phyloP scores from a whole-genome alignment of 2,797 vertebrate genomes.

The Triplophysa bombifrons region DNA sequence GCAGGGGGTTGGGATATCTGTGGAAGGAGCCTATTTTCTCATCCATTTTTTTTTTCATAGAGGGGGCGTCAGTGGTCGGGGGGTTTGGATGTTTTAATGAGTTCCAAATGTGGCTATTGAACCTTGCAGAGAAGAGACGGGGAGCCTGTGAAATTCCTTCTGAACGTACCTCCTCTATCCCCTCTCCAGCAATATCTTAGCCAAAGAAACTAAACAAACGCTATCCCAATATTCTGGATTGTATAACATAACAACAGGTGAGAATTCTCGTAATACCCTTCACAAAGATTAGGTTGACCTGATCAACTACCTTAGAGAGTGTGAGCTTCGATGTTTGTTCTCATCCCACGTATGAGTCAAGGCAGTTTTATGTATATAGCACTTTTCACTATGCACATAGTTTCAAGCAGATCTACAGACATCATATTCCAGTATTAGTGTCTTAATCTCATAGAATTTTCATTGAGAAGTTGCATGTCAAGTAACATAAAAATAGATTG shows the following conservation, averaged over 20 bases:
- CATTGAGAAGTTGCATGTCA: too few species aligned
- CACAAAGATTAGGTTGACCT: not conserved
- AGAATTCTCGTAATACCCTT: not conserved
- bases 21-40: slow-evolving; percentile 76
- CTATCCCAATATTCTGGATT: not conserved
- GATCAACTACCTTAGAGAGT: too few species aligned
- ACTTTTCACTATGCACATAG: not conserved
- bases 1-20: slow-evolving; percentile 70
- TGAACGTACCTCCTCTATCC: slow-evolving; percentile 56
- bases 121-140: slow-evolving; percentile 69
- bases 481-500: too few species aligned
- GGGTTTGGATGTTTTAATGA: slow-evolving; percentile 76
- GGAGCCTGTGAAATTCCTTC: slow-evolving; percentile 73
- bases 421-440: not conserved
- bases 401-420: not conserved
- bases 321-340: too few species aligned
- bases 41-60: slow-evolving; percentile 68
- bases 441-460: too few species aligned
- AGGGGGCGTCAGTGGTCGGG: slow-evolving; percentile 63
- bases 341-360: too few species aligned
- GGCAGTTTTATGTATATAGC: too few species aligned
- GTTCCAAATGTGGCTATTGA: slow-evolving; percentile 83
- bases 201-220: slow-evolving; percentile 48
- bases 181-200: slow-evolving; percentile 53
- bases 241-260: not conserved